These are phyloP conservation scores for Rugalucina vietnamica DNA, from an alignment of 2,888 invertebrate genomes.

Conservation along the genomic window DNA sequence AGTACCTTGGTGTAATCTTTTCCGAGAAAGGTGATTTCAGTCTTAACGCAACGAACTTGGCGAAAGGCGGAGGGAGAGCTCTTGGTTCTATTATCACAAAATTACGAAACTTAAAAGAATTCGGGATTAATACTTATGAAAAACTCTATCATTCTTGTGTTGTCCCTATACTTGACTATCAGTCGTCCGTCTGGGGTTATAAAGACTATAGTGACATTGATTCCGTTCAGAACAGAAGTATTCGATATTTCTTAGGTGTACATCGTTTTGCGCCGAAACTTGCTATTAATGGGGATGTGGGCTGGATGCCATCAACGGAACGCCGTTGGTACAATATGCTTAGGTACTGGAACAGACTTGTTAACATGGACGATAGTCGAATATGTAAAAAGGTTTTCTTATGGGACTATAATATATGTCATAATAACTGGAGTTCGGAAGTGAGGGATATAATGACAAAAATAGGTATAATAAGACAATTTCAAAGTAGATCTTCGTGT, in stretches of 20 bases:
- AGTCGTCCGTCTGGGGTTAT: background rate
- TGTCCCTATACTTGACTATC: background rate
- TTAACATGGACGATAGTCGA: background rate
- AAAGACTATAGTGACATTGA: slow-evolving; percentile 20
- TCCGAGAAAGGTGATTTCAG: background rate
- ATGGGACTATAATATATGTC: slow-evolving; percentile 13
- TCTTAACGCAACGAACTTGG: background rate
- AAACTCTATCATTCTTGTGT: background rate
- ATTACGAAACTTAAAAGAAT: background rate
- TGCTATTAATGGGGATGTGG: slow-evolving; percentile 32
- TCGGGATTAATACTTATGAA: background rate
- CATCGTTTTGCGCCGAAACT: slow-evolving; percentile 29
- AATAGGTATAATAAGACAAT: background rate
- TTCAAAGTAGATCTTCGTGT: background rate
- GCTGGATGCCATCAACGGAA: background rate
- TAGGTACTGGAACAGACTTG: background rate
- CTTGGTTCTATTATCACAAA: background rate
- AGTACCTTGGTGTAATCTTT: background rate
- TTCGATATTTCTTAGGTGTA: slow-evolving; percentile 43
- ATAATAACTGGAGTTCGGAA: background rate
- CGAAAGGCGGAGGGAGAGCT: background rate
- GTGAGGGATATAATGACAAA: background rate
- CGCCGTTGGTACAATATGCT: background rate
- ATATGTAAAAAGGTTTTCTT: slow-evolving; percentile 6
- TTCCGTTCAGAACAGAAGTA: slow-evolving; percentile 32